phyloP scores from a whole-genome alignment of 2,888 invertebrate genomes.

The Dermolepida albohirtum region DNA sequence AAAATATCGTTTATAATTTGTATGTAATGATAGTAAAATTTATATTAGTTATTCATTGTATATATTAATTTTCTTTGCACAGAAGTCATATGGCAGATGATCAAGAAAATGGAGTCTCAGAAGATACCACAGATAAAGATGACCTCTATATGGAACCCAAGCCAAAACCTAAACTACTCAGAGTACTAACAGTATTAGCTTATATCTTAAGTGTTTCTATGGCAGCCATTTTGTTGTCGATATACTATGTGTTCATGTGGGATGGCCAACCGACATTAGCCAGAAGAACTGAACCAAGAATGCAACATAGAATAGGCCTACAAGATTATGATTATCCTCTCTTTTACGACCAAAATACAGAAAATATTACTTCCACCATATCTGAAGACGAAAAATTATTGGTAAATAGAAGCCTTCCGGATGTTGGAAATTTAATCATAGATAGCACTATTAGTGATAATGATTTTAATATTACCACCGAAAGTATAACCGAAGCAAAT shows the following conservation, averaged over 20 bases:
- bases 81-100: conserved; percentile 36
- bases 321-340: conserved; percentile 25
- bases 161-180: conserved; percentile 63
- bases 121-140: conserved; percentile 27
- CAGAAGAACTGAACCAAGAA: conserved; percentile 46
- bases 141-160: conserved; percentile 51
- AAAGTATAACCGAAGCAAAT: conserved; percentile 8
- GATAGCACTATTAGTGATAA: neutral
- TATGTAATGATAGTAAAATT: no score
- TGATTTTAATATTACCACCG: neutral
- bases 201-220: conserved; percentile 88
- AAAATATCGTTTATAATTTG: no score
- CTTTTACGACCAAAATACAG: neutral
- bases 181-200: conserved; percentile 82
- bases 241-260: conserved; percentile 87
- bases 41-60: no score
- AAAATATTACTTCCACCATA: neutral
- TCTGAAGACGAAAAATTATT: neutral
- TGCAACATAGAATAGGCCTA: conserved; percentile 33
- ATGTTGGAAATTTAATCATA: neutral
- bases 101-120: conserved; percentile 22
- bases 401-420: neutral
- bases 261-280: conserved; percentile 72
- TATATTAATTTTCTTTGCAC: no score
- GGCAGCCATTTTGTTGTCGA: conserved; percentile 83